Evolutionary conservation across 2,888 invertebrate species (phyloP), one percentile per base, ranked within the genome.

Genomic region (Xestia ashworthii): DNA sequence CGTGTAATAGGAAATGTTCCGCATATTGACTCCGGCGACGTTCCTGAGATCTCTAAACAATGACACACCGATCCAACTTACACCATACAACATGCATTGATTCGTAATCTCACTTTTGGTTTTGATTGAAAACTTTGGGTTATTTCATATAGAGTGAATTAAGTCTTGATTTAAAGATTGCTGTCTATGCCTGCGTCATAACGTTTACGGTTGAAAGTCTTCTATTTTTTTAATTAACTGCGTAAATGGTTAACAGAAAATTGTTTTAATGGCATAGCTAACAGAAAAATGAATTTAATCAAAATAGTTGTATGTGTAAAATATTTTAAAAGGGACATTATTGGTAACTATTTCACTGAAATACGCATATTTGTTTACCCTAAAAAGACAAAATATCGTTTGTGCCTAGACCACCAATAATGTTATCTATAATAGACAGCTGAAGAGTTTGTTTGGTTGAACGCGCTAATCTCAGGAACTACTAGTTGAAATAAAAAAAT

Each of bases 1-100:
- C 96, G 96, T 96, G 96, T 96, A 96, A 96, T 96, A 96, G 96
- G 95, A 96, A 96, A 96, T 96, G 96, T 96, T 96, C 96, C 96
- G 96, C 96, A 96, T 96, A 96, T 96, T 96, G 96, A 96, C 96
- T 96, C 93, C 93, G 90, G 94, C 94, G 94, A 93, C 94, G 93
- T 93, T 93, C 91, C 91, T 91, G 92, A 95, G 95, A 95, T 95
- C 95, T 95, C 95, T 95, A 96, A 96, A 96, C 96, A 95, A 95
- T 95, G 95, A 95, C 95, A 94, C 92, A 92, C 92, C 91, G 90
- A 88, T 87, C 88, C 87, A 86, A 90, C 88, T 90, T 90, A 85
- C 87, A 85, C 86, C 87, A 83, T 84, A 76, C 81, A 74, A 86
- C 79, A 84, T 79, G 74, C 84, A 88, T 87, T 82, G 87, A 81